phyloP scores from a whole-genome alignment of 2,797 vertebrate species.

The Alcedo quadribrachys region DNA sequence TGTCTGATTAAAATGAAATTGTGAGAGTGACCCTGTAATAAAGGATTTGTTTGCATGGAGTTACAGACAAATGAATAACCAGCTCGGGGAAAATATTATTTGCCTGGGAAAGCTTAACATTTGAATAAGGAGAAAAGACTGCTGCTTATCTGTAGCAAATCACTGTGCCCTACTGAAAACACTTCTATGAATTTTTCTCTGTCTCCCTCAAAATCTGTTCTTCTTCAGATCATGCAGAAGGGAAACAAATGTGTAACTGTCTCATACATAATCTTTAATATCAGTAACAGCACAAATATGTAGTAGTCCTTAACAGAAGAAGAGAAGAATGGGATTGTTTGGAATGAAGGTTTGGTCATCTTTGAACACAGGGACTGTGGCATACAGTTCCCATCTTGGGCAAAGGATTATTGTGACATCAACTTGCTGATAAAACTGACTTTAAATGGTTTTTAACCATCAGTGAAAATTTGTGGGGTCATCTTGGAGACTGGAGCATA shows the following conservation, averaged over 20 bases:
- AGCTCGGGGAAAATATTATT: slow-evolving; percentile 38
- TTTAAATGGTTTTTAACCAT: not conserved
- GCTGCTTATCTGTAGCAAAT: slow-evolving; percentile 28
- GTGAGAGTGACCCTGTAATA: slow-evolving; percentile 7
- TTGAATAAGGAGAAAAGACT: slow-evolving; percentile 46
- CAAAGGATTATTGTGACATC: not conserved
- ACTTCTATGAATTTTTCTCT: slow-evolving; percentile 29
- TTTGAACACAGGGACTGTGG: not conserved
- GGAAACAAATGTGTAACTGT: slow-evolving; percentile 45
- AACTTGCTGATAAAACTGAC: not conserved
- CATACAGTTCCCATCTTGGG: not conserved
- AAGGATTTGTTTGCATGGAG: not conserved
- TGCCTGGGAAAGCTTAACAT: slow-evolving; percentile 60
- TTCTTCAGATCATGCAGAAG: slow-evolving; percentile 11
- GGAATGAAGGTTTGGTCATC: not conserved
- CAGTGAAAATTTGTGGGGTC: not conserved
- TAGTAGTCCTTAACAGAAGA: not conserved
- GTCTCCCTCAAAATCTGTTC: not conserved
- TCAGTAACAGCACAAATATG: not conserved
- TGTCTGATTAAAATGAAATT: not conserved
- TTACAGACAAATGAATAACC: not conserved
- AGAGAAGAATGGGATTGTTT: slow-evolving; percentile 34
- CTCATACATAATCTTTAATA: not conserved
- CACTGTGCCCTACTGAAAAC: slow-evolving; percentile 8
- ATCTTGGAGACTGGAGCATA: not conserved